Evolutionary conservation across 2,888 invertebrate species (phyloP), one percentile per base, ranked within the genome.

Genomic region (Anticlea derivata): DNA sequence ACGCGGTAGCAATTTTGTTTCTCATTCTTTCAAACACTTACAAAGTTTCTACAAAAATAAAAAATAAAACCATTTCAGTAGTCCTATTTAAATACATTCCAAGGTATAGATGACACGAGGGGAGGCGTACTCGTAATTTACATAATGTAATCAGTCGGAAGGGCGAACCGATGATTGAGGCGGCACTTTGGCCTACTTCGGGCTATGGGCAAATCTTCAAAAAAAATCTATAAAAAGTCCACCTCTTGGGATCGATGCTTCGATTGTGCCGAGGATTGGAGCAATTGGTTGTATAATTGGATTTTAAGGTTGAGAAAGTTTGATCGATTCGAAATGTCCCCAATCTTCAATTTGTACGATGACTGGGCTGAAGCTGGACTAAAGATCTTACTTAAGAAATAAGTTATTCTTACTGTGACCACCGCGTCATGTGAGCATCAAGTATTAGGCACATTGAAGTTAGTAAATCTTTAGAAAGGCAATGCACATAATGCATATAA

Each of bases 81-180:
- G 47, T 53, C 55, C 55, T 40, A 59, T 59, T 61, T 58, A 48
- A 56, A 54, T 45, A 48, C 50, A 50, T 57, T 54, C 58, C 50
- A 31, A 64, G 66, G 69, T 73, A 73, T 73, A 69, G 72, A 73
- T 75, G 72, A 70, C 71, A 70, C 60, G 66, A 67, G 70, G 69
- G 64, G 69, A 64, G 63, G 53, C 55, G 4, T 3, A 17, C 17
- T 17, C 17, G 60, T 65, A 67, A 77, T 80, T 80, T 79, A 63
- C 79, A 80, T 80, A 80, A 80, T 77, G 77, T 78, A 78, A 80
- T 80, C 79, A 80, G 69, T 61, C 57, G 60, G 65, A 61, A 68
- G 61, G 67, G 71, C 65, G 73, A 70, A 66, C 75, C 76, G 71
- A 80, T 78, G 78, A 79, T 73, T 78, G 70, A 71, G 63, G 57